These are phyloP conservation scores for Bubo blakistoni DNA, from an alignment of 2,113 vertebrate species.

Conservation along the genomic window DNA sequence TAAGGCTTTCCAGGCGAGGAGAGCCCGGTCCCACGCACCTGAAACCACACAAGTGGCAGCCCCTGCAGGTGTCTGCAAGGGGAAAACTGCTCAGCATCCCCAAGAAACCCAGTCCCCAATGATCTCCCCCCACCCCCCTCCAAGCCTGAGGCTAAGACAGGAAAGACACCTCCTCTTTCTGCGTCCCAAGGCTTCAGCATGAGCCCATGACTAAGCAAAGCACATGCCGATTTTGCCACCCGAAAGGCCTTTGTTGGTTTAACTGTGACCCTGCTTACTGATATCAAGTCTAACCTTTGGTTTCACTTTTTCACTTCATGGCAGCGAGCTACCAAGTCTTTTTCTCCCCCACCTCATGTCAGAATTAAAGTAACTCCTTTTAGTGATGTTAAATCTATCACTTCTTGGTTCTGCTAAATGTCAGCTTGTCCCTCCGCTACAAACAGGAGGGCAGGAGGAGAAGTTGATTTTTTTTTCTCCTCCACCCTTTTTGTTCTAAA, in stretches of 20 bases:
- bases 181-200: background rate
- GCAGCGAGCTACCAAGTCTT: background rate
- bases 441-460: background rate
- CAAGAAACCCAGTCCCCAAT: background rate
- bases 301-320: background rate
- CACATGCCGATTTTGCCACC: background rate
- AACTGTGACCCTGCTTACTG: background rate
- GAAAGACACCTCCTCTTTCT: background rate
- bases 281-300: background rate
- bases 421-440: background rate
- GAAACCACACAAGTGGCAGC: background rate
- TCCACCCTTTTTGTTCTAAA: background rate
- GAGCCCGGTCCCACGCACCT: background rate
- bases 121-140: background rate
- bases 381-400: background rate
- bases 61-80: background rate
- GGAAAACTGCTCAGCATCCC: background rate
- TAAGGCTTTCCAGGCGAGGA: background rate
- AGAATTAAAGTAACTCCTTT: background rate
- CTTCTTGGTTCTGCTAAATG: background rate
- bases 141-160: background rate
- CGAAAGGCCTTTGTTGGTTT: background rate
- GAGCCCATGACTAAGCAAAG: constrained; percentile 16
- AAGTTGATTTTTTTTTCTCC: background rate
- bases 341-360: background rate